phyloP scores from a whole-genome alignment of 2,888 invertebrate genomes.

The Congeria kusceri region DNA sequence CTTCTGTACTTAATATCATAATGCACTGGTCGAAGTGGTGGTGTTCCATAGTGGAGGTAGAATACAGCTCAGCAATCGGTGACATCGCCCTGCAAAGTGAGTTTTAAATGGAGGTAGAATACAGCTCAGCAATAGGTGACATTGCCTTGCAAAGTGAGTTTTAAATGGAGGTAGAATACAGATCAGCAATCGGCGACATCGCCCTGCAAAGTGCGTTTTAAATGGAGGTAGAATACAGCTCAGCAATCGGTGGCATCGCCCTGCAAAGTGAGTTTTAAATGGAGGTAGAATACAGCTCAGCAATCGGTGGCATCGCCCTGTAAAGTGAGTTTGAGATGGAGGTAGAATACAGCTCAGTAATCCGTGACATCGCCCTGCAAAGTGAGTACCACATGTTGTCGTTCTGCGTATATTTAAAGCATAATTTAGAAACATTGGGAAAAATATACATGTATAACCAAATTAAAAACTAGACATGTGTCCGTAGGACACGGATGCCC shows the following conservation, averaged over 20 bases:
- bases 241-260: constrained; percentile 68
- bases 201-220: constrained; percentile 43
- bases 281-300: constrained; percentile 84
- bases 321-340: too few species aligned
- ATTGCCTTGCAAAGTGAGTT: constrained; percentile 35
- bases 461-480: too few species aligned
- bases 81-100: constrained; percentile 90
- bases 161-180: constrained; percentile 85
- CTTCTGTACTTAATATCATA: constrained; percentile 88
- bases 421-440: too few species aligned
- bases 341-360: too few species aligned
- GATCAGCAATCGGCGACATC: constrained; percentile 73
- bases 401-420: too few species aligned
- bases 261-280: too few species aligned
- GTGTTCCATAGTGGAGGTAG: constrained; percentile 84
- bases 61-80: constrained; percentile 84
- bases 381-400: too few species aligned
- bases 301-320: constrained; percentile 54
- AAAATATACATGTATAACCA: too few species aligned
- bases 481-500: too few species aligned
- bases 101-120: constrained; percentile 84
- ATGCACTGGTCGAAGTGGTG: constrained; percentile 85
- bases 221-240: constrained; percentile 84
- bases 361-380: too few species aligned
- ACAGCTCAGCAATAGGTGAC: constrained; percentile 79